These are phyloP conservation scores for Spinus olivaceus DNA, from an alignment of 2,797 vertebrate genomes.

Conservation along the genomic window DNA sequence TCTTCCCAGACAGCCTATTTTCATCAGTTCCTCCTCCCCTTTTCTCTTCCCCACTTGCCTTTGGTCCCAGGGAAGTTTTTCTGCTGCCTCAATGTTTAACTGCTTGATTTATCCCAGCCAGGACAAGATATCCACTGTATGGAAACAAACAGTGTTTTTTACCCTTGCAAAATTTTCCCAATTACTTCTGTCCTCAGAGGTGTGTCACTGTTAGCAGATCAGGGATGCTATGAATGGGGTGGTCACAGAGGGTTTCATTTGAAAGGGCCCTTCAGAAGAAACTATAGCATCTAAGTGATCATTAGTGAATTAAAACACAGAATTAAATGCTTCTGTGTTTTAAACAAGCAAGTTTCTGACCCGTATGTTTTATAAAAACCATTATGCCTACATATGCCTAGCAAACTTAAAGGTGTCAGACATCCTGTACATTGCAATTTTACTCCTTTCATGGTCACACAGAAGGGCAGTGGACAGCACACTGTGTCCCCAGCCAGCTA, in stretches of 20 bases:
- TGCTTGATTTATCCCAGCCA: neutral
- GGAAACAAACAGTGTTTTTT: neutral
- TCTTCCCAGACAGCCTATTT: neutral
- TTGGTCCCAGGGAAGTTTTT: neutral
- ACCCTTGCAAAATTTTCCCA: neutral
- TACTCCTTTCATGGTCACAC: neutral
- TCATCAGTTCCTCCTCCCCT: neutral
- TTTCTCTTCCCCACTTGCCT: neutral
- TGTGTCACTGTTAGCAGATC: neutral
- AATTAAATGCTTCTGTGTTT: neutral
- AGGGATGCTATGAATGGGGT: neutral
- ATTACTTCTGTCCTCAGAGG: neutral
- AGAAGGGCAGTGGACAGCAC: accelerated
- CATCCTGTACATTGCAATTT: neutral
- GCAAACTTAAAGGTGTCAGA: neutral
- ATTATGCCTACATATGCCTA: neutral
- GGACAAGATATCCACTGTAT: neutral
- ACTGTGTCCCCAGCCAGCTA: neutral
- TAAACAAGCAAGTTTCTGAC: neutral
- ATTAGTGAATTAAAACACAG: neutral
- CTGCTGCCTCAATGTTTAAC: neutral
- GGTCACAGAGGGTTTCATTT: neutral
- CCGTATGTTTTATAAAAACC: neutral
- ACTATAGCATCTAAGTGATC: neutral
- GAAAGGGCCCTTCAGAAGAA: neutral